A percentile compares a stretch with the other conserved stretches of the same genome.
Evolutionary conservation across 2,888 invertebrate species (phyloP).

Genomic region (Exephanes ischioxanthus): DNA sequence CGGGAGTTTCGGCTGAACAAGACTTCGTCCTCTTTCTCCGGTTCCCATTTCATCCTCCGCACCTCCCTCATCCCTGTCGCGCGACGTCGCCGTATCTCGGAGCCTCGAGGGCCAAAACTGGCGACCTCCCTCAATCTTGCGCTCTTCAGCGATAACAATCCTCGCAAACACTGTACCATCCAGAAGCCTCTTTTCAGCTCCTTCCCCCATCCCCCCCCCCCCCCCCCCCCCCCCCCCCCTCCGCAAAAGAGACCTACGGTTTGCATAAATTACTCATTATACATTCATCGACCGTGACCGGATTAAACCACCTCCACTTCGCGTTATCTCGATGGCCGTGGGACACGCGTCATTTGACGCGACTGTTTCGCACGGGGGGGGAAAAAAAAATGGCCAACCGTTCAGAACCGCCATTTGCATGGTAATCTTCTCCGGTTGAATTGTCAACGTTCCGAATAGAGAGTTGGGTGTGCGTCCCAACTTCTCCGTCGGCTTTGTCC

Average conservation of each 20-base stretch:
- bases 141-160: slow-evolving; percentile 56
- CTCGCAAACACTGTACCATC: slow-evolving; percentile 38
- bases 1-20: neutral
- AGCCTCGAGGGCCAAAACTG: neutral
- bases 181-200: slow-evolving; percentile 41
- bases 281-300: slow-evolving; percentile 45
- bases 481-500: slow-evolving; percentile 1
- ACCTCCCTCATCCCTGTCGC: neutral
- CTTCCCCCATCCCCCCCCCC: neutral
- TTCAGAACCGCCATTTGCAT: neutral
- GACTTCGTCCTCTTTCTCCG: neutral
- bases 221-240: neutral
- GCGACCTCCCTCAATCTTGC: slow-evolving; percentile 2
- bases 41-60: neutral
- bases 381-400: neutral
- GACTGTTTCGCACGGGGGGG: neutral
- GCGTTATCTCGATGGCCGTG: neutral
- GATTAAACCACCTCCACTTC: slow-evolving; percentile 1
- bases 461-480: neutral
- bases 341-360: slow-evolving; percentile 1
- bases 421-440: neutral
- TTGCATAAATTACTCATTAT: slow-evolving; percentile 44
- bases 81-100: neutral
- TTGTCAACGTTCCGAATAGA: neutral
- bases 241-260: slow-evolving; percentile 18